Percentiles rank a stretch among this genome's conserved stretches.
Conservation (phyloP, 1,140 invertebrate genomes). For the Drosophila equinoxialis region DNA sequence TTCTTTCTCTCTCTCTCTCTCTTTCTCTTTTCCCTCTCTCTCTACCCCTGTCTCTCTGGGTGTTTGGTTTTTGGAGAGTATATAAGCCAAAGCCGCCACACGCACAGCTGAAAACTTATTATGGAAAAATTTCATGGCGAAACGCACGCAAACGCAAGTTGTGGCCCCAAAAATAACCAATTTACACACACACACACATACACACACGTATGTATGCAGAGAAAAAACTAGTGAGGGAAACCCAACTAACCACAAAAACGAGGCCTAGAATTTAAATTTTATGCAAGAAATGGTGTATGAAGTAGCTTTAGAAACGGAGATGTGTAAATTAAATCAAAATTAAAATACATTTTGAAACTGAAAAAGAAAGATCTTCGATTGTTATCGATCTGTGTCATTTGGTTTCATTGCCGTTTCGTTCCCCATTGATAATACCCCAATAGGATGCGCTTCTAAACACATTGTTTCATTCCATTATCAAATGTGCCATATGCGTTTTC, state of each 20-base stretch:
- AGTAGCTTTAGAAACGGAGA: neutral
- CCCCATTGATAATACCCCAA: no score
- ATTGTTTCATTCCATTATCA: no score
- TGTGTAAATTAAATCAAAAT: neutral
- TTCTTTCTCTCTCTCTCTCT: neutral
- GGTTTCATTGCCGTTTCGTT: constrained; percentile 10
- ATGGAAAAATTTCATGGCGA: constrained; percentile 57
- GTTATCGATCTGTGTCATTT: neutral
- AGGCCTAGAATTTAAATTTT: constrained; percentile 62
- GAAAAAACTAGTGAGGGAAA: constrained; percentile 44
- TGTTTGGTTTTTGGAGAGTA: no score
- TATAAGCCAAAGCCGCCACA: constrained; percentile 45
- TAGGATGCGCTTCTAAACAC: no score
- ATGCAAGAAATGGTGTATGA: constrained; percentile 20
- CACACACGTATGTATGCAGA: neutral
- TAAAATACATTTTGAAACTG: no score
- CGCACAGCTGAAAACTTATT: constrained; percentile 33
- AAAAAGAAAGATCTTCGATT: no score
- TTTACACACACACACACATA: constrained; percentile 20
- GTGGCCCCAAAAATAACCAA: constrained; percentile 46
- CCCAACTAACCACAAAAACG: constrained; percentile 42
- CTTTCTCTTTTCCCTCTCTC: neutral
- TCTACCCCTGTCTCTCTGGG: no score
- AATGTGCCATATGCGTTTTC: no score
- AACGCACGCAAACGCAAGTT: constrained; percentile 47